Evolutionary conservation across 2,888 invertebrate genomes (phyloP).

Genomic region (Oxycera nigricornis): DNA sequence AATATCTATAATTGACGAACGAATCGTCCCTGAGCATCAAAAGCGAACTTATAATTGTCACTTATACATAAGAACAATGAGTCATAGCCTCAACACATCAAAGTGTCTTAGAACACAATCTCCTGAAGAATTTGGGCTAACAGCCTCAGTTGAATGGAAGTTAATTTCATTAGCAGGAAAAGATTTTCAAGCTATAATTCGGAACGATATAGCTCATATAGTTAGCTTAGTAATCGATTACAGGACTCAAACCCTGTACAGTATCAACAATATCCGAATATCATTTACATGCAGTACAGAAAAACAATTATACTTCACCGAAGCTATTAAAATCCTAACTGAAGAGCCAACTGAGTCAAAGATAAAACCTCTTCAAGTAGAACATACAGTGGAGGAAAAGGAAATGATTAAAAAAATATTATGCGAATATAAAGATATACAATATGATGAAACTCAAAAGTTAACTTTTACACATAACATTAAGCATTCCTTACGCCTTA

Average conservation of each 20-base stretch:
- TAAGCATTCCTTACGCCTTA: background rate
- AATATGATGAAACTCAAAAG: background rate
- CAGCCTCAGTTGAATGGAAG: background rate
- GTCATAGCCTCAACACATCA: background rate
- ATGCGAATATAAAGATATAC: background rate
- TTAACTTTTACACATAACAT: background rate
- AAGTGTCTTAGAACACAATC: background rate
- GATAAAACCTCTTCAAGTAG: background rate
- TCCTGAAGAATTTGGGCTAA: background rate
- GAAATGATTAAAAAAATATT: background rate
- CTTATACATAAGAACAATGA: slow-evolving; percentile 1
- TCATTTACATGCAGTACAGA: background rate
- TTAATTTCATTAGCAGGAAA: background rate
- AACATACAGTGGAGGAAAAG: background rate
- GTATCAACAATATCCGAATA: background rate
- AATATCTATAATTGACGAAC: no score
- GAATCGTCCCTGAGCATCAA: no score
- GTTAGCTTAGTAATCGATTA: background rate
- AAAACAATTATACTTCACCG: no score
- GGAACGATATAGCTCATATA: background rate
- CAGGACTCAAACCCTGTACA: background rate
- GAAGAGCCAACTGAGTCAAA: background rate
- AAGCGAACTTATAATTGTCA: no score
- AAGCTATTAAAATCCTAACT: background rate
- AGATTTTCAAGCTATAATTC: background rate